phyloP scores from a whole-genome alignment of 2,797 vertebrate genomes.

The Psittacula echo region DNA sequence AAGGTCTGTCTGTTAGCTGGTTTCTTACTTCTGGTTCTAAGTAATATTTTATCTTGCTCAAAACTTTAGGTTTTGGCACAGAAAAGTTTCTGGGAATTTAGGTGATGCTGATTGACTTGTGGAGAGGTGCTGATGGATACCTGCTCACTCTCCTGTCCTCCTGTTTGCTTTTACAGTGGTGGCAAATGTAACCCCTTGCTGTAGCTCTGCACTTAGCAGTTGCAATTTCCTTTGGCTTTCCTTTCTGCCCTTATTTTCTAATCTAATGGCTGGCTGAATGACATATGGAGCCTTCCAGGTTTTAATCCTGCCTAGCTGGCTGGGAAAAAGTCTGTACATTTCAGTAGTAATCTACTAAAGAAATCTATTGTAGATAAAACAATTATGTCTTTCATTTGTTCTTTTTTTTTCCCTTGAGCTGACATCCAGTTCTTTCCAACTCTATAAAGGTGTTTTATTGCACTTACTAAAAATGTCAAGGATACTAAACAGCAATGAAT shows the following conservation, averaged over 20 bases:
- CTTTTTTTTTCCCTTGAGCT: slow-evolving; percentile 52
- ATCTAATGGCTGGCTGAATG: slow-evolving; percentile 20
- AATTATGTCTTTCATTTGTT: slow-evolving; percentile 71
- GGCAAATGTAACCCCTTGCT: not conserved
- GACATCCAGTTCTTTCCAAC: slow-evolving; percentile 59
- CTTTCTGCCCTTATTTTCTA: slow-evolving; percentile 31
- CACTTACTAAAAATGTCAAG: slow-evolving; percentile 71
- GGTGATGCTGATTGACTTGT: not conserved
- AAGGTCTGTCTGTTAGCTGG: not conserved
- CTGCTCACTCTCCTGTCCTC: not conserved
- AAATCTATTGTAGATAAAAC: slow-evolving; percentile 70
- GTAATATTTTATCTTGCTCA: not conserved
- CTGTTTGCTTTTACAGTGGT: not conserved
- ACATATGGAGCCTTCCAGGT: slow-evolving; percentile 32
- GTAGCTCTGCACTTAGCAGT: not conserved
- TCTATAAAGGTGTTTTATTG: slow-evolving; percentile 74
- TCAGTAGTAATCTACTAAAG: slow-evolving; percentile 52
- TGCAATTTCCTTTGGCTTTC: slow-evolving; percentile 38
- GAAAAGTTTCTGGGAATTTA: not conserved
- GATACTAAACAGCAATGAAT: slow-evolving; percentile 70
- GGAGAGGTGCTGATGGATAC: not conserved
- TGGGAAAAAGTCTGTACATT: slow-evolving; percentile 4
- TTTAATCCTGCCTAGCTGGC: slow-evolving; percentile 33
- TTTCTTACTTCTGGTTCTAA: not conserved
- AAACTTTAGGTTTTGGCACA: not conserved